Evolutionary conservation across 2,797 vertebrate species (phyloP), one percentile per base, ranked within the genome.

Genomic region (Thaleichthys pacificus): DNA sequence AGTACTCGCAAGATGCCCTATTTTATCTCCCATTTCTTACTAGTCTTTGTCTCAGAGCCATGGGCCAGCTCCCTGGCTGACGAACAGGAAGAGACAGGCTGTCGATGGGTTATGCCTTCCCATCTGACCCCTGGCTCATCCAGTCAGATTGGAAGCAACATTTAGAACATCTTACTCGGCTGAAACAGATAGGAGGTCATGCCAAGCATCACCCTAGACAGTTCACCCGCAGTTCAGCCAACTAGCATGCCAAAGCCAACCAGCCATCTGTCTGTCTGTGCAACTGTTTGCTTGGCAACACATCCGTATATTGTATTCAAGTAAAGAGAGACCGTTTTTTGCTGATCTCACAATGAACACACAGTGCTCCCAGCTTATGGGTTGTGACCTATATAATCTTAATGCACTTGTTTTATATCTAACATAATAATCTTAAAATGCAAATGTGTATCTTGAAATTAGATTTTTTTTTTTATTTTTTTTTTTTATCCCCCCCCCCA

Each of bases 141-240:
- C 62, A 64, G 32, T 22, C 30, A 62, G 61, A 62, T 32, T 62
- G 30, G 62, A 30, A 19, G 30, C 32, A 38, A 19, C 32, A 30
- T 35, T 64, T 21, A 21, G 19, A 42, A 42, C 19, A n/a, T n/a
- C 19, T 64, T 35, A 64, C 42, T 66, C 15, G 9, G 65, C 24
- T 66, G 38, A 17, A 51, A 66, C 42, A 66, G 62, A 30, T n/a
- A 38, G 17, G n/a, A 22, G 62, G n/a, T 66, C 21, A 49, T 28
- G 22, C 65, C 9, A 49, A 7, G 22, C 38, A 26, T 15, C 47
- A 49, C 47, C 32, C 47, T 49, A 24, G 21, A 49, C 38, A 26
- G 65, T 66, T 66, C 65, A 66, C 0, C 12, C 65, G 28, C 14
- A 66, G 65, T 49, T 66, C 42, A 66, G 15, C 65, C 22, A 24